Evolutionary conservation across 2,888 invertebrate genomes (phyloP).

Genomic region (Keiferia lycopersicella): DNA sequence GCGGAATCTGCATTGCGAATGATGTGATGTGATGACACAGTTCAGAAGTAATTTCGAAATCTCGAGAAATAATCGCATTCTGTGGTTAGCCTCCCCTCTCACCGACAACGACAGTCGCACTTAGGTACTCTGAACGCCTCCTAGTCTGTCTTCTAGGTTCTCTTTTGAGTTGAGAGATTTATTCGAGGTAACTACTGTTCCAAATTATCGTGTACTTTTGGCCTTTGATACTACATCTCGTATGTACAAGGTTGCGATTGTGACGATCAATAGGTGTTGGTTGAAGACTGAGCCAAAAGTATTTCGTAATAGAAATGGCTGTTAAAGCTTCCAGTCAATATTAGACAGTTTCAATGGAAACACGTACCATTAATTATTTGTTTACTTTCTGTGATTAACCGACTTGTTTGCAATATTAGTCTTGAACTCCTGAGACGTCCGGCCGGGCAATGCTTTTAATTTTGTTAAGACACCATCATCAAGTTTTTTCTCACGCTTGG

Average conservation of each 20-base stretch:
- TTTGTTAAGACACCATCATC: too few relatives aligned
- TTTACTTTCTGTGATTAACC: too few relatives aligned
- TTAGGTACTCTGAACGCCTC: not conserved
- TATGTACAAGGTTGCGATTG: constrained; percentile 1
- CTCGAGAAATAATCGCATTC: constrained; percentile 67
- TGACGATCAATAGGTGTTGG: not conserved
- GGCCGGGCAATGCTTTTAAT: too few relatives aligned
- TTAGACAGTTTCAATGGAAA: not conserved
- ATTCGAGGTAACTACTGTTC: not conserved
- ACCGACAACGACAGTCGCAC: constrained; percentile 32
- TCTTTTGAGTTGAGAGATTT: constrained; percentile 39
- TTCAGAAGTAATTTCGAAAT: constrained; percentile 51
- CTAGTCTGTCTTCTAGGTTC: constrained; percentile 27
- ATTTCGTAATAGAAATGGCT: not conserved
- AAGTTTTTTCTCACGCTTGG: too few relatives aligned
- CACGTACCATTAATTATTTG: too few relatives aligned
- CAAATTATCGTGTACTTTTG: constrained; percentile 30
- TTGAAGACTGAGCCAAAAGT: too few relatives aligned
- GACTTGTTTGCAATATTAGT: too few relatives aligned
- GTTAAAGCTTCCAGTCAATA: not conserved
- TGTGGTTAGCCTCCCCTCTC: constrained; percentile 59
- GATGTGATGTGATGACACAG: constrained; percentile 35
- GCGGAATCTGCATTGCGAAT: constrained; percentile 32
- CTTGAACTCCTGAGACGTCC: too few relatives aligned
- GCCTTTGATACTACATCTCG: not conserved